These are phyloP conservation scores for Phymatocera aterrima DNA, from an alignment of 2,888 invertebrate species.

Conservation along the genomic window DNA sequence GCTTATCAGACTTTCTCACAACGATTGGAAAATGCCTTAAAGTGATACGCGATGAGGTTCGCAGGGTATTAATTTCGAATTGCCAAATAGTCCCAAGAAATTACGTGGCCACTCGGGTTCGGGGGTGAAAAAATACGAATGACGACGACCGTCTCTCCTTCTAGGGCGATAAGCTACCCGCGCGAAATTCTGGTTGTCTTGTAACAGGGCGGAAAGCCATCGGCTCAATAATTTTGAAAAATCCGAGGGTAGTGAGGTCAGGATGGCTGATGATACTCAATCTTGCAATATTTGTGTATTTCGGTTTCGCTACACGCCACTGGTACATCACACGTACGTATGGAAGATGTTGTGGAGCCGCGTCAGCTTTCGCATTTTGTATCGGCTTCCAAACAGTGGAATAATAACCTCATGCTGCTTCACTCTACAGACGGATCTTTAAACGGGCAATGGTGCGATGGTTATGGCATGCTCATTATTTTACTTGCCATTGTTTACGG, in stretches of 20 bases:
- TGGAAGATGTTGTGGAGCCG: neutral
- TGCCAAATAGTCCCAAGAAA: neutral
- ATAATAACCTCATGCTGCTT: neutral
- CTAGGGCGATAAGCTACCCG: neutral
- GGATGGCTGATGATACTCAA: constrained; percentile 57
- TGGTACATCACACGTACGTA: constrained; percentile 57
- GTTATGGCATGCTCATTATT: constrained; percentile 85
- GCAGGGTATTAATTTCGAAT: neutral
- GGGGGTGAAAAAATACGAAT: neutral
- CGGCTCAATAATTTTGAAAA: constrained; percentile 52
- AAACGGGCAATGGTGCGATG: constrained; percentile 77
- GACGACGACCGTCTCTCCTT: neutral
- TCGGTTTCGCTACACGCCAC: constrained; percentile 63
- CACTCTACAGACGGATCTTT: constrained; percentile 8
- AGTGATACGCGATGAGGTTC: neutral
- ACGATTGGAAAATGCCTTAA: neutral
- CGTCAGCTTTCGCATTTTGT: neutral
- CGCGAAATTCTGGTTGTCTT: constrained; percentile 39
- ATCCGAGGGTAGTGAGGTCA: constrained; percentile 52
- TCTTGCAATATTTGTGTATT: constrained; percentile 59
- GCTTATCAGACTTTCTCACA: neutral
- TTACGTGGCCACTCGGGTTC: neutral
- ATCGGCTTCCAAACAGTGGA: neutral
- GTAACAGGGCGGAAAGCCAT: constrained; percentile 44
- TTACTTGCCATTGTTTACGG: constrained; percentile 79